phyloP scores from a whole-genome alignment of 2,113 vertebrate genomes.

The Zosterops japonicus region DNA sequence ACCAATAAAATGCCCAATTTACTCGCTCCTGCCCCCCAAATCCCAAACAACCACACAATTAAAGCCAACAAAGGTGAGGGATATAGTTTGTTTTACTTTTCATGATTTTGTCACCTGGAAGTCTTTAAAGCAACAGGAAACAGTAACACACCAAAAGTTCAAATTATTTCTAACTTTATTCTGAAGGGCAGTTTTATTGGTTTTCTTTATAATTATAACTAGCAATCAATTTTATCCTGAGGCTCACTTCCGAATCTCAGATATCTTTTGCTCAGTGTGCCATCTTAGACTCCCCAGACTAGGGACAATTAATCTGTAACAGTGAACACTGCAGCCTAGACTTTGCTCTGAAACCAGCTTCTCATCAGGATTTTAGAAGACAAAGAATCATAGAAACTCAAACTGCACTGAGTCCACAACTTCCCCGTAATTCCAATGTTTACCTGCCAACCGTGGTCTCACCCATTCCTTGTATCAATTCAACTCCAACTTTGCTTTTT shows the following conservation, averaged over 20 bases:
- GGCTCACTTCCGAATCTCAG: not conserved
- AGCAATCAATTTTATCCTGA: not conserved
- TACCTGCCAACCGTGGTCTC: not conserved
- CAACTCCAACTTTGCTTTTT: not conserved
- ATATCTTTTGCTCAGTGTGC: too few relatives aligned
- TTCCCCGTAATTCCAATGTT: not conserved
- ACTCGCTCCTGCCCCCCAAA: not conserved
- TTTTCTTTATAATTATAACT: not conserved
- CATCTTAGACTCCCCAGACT: not conserved
- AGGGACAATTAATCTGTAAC: not conserved
- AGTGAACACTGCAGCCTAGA: not conserved
- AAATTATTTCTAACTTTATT: not conserved
- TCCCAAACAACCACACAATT: not conserved
- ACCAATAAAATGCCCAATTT: not conserved
- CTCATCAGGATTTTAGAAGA: not conserved
- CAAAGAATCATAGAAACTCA: not conserved
- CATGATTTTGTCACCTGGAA: not conserved
- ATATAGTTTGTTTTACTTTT: not conserved
- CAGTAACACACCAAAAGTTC: not conserved
- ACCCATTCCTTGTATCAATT: not conserved
- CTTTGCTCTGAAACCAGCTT: not conserved
- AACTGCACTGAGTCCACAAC: rapidly evolving
- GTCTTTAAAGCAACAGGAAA: not conserved
- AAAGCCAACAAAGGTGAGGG: not conserved
- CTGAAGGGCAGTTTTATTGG: not conserved